Conservation (phyloP, 35 echinoderm and acorn worm genomes). For the Ptychodera flava region DNA sequence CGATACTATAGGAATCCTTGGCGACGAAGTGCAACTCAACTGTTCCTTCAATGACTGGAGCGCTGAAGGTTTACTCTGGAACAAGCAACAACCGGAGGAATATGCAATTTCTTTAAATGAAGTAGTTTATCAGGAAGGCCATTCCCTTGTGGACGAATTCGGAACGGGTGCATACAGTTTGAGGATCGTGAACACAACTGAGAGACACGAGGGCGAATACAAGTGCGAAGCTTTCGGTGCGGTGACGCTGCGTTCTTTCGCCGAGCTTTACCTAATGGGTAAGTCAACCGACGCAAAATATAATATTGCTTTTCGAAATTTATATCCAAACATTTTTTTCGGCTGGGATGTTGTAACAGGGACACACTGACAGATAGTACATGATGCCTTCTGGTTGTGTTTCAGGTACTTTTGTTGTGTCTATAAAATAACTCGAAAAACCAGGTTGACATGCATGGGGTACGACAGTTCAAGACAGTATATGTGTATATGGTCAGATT, state of each 20-base stretch:
- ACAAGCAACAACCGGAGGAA: not conserved
- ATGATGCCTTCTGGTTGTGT: too few relatives aligned
- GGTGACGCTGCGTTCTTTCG: not conserved
- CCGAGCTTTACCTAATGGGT: not conserved
- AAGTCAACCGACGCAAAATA: too few relatives aligned
- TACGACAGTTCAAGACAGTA: too few relatives aligned
- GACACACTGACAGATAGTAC: too few relatives aligned
- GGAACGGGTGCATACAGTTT: not conserved
- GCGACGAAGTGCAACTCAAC: not conserved
- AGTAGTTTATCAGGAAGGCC: not conserved
- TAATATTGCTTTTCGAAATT: too few relatives aligned
- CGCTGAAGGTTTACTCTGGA: not conserved
- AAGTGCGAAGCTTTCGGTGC: not conserved
- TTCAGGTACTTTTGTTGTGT: too few relatives aligned
- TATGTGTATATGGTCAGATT: too few relatives aligned
- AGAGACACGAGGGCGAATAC: not conserved
- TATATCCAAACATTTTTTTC: too few relatives aligned
- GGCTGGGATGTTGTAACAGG: too few relatives aligned
- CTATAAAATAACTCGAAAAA: too few relatives aligned
- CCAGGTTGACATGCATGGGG: too few relatives aligned
- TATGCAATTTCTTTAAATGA: not conserved
- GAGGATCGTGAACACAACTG: not conserved
- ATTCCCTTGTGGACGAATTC: not conserved
- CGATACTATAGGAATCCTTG: not conserved
- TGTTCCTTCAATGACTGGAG: not conserved